phyloP scores from a whole-genome alignment of 2,888 invertebrate species.

The Celastrina argiolus region DNA sequence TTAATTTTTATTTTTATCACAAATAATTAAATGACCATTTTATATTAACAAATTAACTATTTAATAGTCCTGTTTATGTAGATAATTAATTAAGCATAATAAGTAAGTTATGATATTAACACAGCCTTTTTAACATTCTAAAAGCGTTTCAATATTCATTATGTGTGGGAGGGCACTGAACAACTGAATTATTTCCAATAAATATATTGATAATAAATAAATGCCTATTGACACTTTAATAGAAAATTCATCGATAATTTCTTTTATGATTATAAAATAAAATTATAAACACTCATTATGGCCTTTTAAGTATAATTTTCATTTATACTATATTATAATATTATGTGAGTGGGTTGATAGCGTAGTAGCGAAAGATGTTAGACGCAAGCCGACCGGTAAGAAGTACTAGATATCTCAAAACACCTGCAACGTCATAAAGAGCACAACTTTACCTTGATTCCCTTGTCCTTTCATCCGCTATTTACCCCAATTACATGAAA shows the following conservation, averaged over 20 bases:
- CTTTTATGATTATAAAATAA: background rate
- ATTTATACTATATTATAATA: background rate
- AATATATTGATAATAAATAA: too few species aligned
- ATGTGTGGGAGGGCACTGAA: background rate
- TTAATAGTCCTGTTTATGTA: too few species aligned
- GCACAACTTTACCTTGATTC: slow-evolving; percentile 83
- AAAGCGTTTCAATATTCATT: too few species aligned
- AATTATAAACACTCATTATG: background rate
- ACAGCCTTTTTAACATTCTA: too few species aligned
- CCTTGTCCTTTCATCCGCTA: slow-evolving; percentile 93
- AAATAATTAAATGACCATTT: too few species aligned
- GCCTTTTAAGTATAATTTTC: background rate
- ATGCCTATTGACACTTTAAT: too few species aligned
- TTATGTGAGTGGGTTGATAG: slow-evolving; percentile 20
- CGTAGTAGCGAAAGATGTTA: slow-evolving; percentile 43
- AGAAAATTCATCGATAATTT: too few species aligned
- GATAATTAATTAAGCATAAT: too few species aligned
- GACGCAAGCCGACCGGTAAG: slow-evolving; percentile 63
- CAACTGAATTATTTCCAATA: too few species aligned
- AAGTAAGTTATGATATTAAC: too few species aligned
- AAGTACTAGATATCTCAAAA: slow-evolving; percentile 59
- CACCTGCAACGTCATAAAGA: slow-evolving; percentile 72
- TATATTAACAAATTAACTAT: too few species aligned
- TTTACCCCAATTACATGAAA: slow-evolving; percentile 74
- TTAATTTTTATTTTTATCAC: too few species aligned